These are phyloP conservation scores for Archivesica marissinica DNA, from an alignment of 1,140 invertebrate genomes.

Conservation along the genomic window DNA sequence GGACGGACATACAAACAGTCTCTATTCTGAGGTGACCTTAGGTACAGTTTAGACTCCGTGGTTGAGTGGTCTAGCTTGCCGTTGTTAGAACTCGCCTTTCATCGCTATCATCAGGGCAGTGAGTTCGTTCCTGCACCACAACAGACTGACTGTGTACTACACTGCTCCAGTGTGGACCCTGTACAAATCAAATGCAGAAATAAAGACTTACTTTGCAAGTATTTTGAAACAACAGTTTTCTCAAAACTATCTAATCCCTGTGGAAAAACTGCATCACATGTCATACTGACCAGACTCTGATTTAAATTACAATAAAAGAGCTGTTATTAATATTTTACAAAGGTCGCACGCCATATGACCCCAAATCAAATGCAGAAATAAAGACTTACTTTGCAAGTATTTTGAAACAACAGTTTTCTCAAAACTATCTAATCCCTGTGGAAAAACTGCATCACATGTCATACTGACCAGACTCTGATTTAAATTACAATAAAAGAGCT, in stretches of 20 bases:
- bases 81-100: too few relatives aligned
- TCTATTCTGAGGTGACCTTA: too few relatives aligned
- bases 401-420: neutral
- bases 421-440: neutral
- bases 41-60: too few relatives aligned
- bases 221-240: neutral
- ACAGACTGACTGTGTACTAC: too few relatives aligned
- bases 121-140: too few relatives aligned
- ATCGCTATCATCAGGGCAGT: too few relatives aligned
- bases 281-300: conserved; percentile 42
- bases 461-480: conserved; percentile 44
- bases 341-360: conserved; percentile 57
- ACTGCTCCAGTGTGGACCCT: too few relatives aligned
- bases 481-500: conserved; percentile 64
- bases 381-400: neutral
- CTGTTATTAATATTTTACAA: conserved; percentile 67
- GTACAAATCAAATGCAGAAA: neutral
- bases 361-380: neutral
- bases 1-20: too few relatives aligned
- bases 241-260: neutral
- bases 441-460: conserved; percentile 4
- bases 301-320: conserved; percentile 64
- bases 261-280: neutral
- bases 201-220: neutral
- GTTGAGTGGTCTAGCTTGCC: too few relatives aligned